These are phyloP conservation scores for Lithobates sylvaticus DNA, from an alignment of 2,797 vertebrate species.

Conservation along the genomic window DNA sequence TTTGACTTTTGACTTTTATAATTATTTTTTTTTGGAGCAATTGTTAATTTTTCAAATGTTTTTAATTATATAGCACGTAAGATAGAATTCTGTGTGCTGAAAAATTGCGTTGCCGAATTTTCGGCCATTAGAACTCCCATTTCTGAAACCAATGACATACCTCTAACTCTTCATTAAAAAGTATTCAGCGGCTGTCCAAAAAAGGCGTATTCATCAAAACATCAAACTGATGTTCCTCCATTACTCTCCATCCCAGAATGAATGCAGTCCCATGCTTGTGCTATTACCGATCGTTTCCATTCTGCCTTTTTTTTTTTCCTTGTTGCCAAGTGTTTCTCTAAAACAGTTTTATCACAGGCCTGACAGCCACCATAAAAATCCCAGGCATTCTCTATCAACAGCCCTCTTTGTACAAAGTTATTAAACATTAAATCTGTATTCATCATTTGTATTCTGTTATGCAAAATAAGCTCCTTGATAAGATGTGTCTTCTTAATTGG, in stretches of 20 bases:
- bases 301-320: conserved; percentile 70
- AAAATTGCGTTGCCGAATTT: background rate
- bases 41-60: too few relatives aligned
- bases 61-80: too few relatives aligned
- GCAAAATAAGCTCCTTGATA: conserved; percentile 94
- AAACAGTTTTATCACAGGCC: conserved; percentile 89
- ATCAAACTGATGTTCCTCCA: conserved; percentile 78
- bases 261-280: conserved; percentile 84
- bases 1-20: too few relatives aligned
- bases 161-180: conserved; percentile 64
- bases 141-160: background rate
- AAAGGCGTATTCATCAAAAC: conserved; percentile 71
- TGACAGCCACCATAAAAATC: conserved; percentile 89
- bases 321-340: conserved; percentile 87
- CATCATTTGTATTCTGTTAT: conserved; percentile 91
- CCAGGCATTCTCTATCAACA: conserved; percentile 87
- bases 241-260: conserved; percentile 85
- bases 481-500: conserved; percentile 95
- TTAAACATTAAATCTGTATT: conserved; percentile 91
- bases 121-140: background rate
- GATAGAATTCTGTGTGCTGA: background rate
- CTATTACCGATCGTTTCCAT: conserved; percentile 85
- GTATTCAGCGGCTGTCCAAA: conserved; percentile 68
- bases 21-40: too few relatives aligned
- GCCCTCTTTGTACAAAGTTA: conserved; percentile 90